Evolutionary conservation across 1,140 invertebrate species (phyloP).

Genomic region (Macrobrachium nipponense): DNA sequence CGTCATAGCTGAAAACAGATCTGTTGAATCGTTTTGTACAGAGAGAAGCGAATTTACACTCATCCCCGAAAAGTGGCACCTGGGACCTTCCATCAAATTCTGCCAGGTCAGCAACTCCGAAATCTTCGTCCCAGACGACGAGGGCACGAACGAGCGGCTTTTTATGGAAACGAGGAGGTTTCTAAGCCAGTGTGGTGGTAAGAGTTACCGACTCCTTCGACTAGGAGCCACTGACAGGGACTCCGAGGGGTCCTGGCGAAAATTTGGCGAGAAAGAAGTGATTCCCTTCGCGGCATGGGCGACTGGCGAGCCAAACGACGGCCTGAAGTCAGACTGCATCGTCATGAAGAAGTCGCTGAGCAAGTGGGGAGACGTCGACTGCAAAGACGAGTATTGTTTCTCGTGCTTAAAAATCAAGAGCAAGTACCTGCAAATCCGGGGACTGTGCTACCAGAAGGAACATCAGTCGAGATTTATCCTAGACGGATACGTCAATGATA

Average conservation of each 20-base stretch:
- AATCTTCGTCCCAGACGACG: constrained; percentile 23
- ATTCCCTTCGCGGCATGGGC: constrained; percentile 26
- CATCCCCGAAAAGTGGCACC: constrained; percentile 38
- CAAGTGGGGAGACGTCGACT: constrained; percentile 44
- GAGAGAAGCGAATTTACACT: constrained; percentile 15
- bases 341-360: constrained; percentile 44
- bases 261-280: background rate
- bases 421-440: constrained; percentile 38
- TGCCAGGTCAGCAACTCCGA: constrained; percentile 38
- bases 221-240: constrained; percentile 33
- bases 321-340: constrained; percentile 41
- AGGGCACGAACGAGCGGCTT: constrained; percentile 21
- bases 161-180: constrained; percentile 30
- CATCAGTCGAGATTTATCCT: constrained; percentile 39
- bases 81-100: constrained; percentile 20
- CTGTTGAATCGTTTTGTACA: constrained; percentile 9
- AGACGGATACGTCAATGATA: constrained; percentile 36
- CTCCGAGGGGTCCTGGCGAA: constrained; percentile 31
- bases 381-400: constrained; percentile 48
- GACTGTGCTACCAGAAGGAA: constrained; percentile 33
- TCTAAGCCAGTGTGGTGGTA: constrained; percentile 29
- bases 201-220: constrained; percentile 40
- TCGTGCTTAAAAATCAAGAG: constrained; percentile 29
- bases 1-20: constrained; percentile 3
- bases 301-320: constrained; percentile 37